Conservation (phyloP, 2,888 invertebrate species). For the Acrobeloides nanus region DNA sequence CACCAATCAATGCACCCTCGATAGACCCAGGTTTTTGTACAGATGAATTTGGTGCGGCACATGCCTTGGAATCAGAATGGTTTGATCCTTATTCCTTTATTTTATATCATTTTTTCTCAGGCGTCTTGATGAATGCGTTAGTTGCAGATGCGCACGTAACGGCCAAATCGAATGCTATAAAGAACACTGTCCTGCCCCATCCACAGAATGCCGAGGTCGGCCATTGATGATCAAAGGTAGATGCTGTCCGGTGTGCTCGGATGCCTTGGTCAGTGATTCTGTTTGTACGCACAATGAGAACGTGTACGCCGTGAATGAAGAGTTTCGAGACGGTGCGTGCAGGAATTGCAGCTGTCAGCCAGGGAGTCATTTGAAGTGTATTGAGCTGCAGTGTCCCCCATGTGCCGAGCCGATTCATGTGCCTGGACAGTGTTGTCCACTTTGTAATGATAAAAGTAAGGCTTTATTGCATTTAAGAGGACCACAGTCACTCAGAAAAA, state of each 20-base stretch:
- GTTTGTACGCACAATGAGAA: constrained; percentile 35
- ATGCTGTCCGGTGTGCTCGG: constrained; percentile 60
- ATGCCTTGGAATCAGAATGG: constrained; percentile 16
- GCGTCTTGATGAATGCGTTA: too few species aligned
- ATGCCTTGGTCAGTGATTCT: constrained; percentile 46
- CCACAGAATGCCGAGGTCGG: constrained; percentile 30
- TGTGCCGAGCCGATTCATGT: constrained; percentile 8
- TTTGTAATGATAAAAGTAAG: constrained; percentile 18
- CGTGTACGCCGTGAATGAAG: constrained; percentile 38
- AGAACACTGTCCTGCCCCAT: constrained; percentile 55
- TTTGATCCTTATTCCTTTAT: too few species aligned
- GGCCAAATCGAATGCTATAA: constrained; percentile 58
- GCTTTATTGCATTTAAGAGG: too few species aligned
- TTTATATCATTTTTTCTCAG: too few species aligned
- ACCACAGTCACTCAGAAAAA: too few species aligned
- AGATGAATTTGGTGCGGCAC: constrained; percentile 20
- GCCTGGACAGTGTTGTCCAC: constrained; percentile 17
- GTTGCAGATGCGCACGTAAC: constrained; percentile 56
- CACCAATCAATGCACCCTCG: too few species aligned
- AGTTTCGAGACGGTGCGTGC: constrained; percentile 41
- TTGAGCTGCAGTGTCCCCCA: constrained; percentile 40
- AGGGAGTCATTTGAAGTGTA: constrained; percentile 41
- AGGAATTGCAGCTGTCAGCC: constrained; percentile 42
- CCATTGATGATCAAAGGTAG: constrained; percentile 57
- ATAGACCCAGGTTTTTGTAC: constrained; percentile 14